Evolutionary conservation across 2,888 invertebrate genomes (phyloP), one percentile per base, ranked within the genome.

Genomic region (Macroteleia sp.): DNA sequence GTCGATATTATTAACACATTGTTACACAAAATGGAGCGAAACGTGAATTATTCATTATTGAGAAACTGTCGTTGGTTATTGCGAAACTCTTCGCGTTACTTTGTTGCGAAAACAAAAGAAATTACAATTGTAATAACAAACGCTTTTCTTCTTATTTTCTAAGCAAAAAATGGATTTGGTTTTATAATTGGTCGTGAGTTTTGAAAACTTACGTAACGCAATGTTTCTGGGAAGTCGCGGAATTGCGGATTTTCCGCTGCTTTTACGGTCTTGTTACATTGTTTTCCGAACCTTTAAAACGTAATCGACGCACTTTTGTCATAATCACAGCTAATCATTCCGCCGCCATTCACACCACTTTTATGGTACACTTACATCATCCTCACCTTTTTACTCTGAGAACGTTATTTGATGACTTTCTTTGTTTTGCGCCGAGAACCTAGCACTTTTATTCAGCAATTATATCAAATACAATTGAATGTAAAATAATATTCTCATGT

Each of bases 1-100:
- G 61, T 22, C 30, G 34, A 50, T 59, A 62, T 59, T 69, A 69
- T 71, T 61, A 71, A 62, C 46, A 62, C 48, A 71, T 62, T 62
- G 62, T 62, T 71, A 44, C 56, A 71, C 56, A 56, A 71, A 71
- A 62, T 62, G 41, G 56, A 71, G 71, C 71, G 48, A 62, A 56
- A 71, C 42, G 46, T 56, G 62, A 62, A 71, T 71, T 50, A 71
- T 56, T 71, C 71, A 56, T 71, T 39, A 28, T 32, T 56, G 39
- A 39, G 71, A 62, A 39, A 71, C 41, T 61, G 48, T 62, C 71
- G 62, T n/a, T 20, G 52, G n/a, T 36, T 16, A 46, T 71, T 71
- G 56, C 62, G 20, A 62, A 54, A 71, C n/a, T 25, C 9, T n/a
- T 9, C 17, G 32, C 44, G 19, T 28, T 34, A 19, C 20, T 14